These are phyloP conservation scores for Gymnodraco acuticeps DNA, from an alignment of 2,797 vertebrate genomes.

Conservation along the genomic window DNA sequence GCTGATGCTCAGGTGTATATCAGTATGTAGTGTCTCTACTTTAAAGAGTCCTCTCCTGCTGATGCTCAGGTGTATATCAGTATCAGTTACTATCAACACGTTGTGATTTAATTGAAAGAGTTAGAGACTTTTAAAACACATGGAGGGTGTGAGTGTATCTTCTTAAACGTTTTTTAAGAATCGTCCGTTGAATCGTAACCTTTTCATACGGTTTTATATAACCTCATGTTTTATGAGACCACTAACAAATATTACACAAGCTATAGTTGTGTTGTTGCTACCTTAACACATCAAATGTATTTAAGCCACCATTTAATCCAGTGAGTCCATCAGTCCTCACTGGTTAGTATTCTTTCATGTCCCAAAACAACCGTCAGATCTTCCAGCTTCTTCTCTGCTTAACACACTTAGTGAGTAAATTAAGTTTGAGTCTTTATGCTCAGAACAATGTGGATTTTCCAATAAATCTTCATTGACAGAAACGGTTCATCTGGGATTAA, in stretches of 20 bases:
- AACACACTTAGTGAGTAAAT: background rate
- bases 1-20: no score
- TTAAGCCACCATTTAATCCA: background rate
- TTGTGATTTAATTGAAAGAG: no score
- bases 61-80: no score
- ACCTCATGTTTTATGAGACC: background rate
- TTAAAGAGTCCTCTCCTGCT: no score
- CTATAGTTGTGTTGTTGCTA: background rate
- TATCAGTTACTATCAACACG: no score
- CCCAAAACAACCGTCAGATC: conserved; percentile 22
- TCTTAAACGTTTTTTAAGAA: no score
- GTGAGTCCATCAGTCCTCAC: background rate
- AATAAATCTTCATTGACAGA: conserved; percentile 41
- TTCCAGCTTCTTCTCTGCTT: background rate
- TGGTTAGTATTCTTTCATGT: conserved; percentile 28
- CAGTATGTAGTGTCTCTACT: no score
- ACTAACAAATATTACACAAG: background rate
- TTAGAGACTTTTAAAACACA: no score
- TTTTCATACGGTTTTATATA: background rate
- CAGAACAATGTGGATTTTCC: conserved; percentile 16
- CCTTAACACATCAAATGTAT: background rate
- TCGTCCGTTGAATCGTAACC: no score
- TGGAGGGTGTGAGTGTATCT: no score
- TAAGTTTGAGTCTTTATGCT: conserved; percentile 12
- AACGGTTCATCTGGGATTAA: conserved; percentile 28